phyloP scores from a whole-genome alignment of 2,113 vertebrate genomes.

The Bufo bufo region DNA sequence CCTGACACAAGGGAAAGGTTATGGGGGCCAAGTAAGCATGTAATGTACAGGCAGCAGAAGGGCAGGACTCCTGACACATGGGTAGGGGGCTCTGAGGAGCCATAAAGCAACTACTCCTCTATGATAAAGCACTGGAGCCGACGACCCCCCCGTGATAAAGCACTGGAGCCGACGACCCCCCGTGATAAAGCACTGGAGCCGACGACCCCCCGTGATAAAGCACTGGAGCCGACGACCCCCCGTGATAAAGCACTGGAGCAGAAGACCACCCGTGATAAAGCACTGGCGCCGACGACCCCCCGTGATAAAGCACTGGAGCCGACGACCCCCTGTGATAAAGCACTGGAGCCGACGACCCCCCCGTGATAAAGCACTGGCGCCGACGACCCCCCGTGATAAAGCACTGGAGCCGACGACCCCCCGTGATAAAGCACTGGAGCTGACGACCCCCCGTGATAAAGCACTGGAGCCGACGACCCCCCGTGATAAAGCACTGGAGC shows the following conservation, averaged over 20 bases:
- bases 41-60: no score
- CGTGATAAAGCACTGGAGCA: neutral
- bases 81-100: no score
- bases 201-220: neutral
- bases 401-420: no score
- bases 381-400: neutral
- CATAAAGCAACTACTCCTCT: no score
- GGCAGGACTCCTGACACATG: no score
- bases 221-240: neutral
- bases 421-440: no score
- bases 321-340: no score
- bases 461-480: neutral
- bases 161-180: no score
- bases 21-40: no score
- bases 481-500: neutral
- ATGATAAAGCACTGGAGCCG: neutral
- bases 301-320: neutral
- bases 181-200: no score
- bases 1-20: no score
- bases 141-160: neutral
- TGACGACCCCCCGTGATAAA: neutral
- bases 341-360: no score
- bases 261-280: neutral
- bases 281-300: neutral
- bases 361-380: neutral